Evolutionary conservation across 2,888 invertebrate species (phyloP).

Genomic region (Himalopsyche kuldschensis): DNA sequence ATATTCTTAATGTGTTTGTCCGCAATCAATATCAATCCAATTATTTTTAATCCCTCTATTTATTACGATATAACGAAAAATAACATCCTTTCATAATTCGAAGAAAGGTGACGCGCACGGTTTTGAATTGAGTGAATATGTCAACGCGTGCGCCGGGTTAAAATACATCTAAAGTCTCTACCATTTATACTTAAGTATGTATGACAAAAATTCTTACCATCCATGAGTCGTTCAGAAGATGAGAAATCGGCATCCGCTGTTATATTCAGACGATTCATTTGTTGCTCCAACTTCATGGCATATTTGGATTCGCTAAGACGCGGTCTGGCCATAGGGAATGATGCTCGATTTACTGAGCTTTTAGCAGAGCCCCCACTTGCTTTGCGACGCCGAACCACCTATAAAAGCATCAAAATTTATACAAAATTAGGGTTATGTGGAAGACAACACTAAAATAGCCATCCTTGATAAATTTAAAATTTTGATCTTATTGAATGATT

Average conservation of each 20-base stretch:
- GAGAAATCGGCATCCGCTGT: conserved; percentile 59
- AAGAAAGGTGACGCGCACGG: too few relatives aligned
- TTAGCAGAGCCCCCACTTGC: conserved; percentile 50
- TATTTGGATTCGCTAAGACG: conserved; percentile 55
- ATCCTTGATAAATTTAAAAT: background rate
- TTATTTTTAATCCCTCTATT: too few relatives aligned
- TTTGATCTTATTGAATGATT: background rate
- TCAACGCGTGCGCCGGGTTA: too few relatives aligned
- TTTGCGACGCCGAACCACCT: conserved; percentile 67
- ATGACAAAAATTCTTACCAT: conserved; percentile 44
- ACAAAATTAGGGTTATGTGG: background rate
- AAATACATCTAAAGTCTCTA: too few relatives aligned
- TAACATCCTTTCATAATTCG: too few relatives aligned
- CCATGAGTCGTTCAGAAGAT: conserved; percentile 61
- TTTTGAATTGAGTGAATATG: too few relatives aligned
- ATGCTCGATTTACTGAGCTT: conserved; percentile 61
- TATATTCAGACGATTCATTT: conserved; percentile 48
- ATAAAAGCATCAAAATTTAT: conserved; percentile 8
- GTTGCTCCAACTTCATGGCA: conserved; percentile 55
- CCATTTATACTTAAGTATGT: too few relatives aligned
- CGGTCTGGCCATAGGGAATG: conserved; percentile 66
- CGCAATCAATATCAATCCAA: too few relatives aligned
- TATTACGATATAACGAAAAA: too few relatives aligned
- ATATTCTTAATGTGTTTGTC: too few relatives aligned
- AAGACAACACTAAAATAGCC: background rate